Evolutionary conservation across 2,797 vertebrate species (phyloP).

Genomic region (Helostoma temminkii): DNA sequence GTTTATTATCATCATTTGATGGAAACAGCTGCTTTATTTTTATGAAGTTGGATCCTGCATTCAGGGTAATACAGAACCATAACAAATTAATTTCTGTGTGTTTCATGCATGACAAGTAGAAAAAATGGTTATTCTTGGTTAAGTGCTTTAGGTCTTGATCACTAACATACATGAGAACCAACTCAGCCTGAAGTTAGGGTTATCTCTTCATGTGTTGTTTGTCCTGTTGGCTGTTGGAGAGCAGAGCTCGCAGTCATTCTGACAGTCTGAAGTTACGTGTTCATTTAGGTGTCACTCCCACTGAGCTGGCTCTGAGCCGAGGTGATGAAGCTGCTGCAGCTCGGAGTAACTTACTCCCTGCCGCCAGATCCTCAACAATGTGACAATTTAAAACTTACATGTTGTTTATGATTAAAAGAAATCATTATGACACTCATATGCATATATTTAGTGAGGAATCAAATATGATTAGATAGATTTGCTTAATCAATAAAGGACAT

Average conservation of each 20-base stretch:
- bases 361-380: neutral
- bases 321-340: neutral
- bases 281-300: constrained; percentile 26
- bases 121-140: neutral
- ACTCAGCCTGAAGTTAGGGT: neutral
- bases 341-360: constrained; percentile 3
- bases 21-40: too few species aligned
- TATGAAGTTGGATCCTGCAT: too few species aligned
- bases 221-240: neutral
- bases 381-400: neutral
- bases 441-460: neutral
- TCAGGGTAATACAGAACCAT: too few species aligned
- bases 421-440: too few species aligned
- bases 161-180: too few species aligned
- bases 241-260: neutral
- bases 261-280: constrained; percentile 22
- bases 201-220: neutral
- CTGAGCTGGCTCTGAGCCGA: constrained; percentile 29
- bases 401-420: too few species aligned
- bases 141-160: neutral
- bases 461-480: neutral
- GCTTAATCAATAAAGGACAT: constrained; percentile 2
- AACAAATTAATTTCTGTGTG: neutral
- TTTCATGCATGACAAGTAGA: neutral
- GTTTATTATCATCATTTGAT: too few species aligned